phyloP scores from a whole-genome alignment of 2,888 invertebrate genomes.

The Cryptosula pallasiana region DNA sequence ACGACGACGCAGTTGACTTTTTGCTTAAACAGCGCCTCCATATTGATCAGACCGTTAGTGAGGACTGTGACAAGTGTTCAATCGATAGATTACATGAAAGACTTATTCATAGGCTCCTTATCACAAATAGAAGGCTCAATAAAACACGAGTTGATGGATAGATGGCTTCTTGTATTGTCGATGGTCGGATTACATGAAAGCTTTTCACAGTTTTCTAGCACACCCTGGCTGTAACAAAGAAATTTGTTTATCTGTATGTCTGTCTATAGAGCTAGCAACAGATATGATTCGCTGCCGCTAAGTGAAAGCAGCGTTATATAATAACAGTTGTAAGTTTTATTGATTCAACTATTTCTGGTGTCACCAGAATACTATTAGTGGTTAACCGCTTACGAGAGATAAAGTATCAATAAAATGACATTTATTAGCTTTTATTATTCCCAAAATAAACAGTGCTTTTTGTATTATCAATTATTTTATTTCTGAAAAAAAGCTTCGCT shows the following conservation, averaged over 20 bases:
- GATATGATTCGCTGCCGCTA: too few species aligned
- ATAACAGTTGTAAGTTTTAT: not conserved
- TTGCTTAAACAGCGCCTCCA: constrained; percentile 18
- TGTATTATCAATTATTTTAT: too few species aligned
- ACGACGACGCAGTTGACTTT: constrained; percentile 18
- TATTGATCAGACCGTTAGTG: constrained; percentile 12
- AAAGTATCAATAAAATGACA: too few species aligned
- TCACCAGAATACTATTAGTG: not conserved
- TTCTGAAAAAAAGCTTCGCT: too few species aligned
- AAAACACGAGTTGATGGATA: constrained; percentile 20
- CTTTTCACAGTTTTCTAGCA: not conserved
- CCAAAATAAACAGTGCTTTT: too few species aligned
- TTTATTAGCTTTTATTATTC: too few species aligned
- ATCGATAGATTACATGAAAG: constrained; percentile 22
- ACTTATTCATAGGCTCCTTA: not conserved
- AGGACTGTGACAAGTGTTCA: not conserved
- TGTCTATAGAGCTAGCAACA: not conserved
- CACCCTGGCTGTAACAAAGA: not conserved
- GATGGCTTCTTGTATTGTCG: constrained; percentile 11
- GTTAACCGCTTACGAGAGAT: too few species aligned
- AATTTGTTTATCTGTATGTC: not conserved
- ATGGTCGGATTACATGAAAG: constrained; percentile 16
- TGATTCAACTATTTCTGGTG: not conserved
- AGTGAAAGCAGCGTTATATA: constrained; percentile 2
- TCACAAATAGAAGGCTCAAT: constrained; percentile 9